Conservation (phyloP, 1,140 invertebrate species). For the Eumeta japonica region DNA sequence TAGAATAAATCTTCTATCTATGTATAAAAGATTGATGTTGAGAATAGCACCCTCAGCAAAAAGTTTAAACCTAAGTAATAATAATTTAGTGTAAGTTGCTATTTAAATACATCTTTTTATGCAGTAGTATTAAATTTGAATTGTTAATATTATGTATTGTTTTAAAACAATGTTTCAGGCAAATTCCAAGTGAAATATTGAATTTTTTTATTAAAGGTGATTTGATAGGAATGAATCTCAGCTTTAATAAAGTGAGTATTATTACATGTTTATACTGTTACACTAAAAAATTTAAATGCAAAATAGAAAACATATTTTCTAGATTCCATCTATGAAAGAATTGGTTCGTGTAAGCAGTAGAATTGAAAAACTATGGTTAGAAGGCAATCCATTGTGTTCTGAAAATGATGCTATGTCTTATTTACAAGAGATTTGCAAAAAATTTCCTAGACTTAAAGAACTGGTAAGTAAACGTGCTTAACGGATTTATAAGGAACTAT, state of each 20-base stretch:
- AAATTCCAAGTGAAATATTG: constrained; percentile 32
- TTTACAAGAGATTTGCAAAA: constrained; percentile 29
- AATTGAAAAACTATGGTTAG: constrained; percentile 40
- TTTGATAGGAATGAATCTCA: constrained; percentile 34
- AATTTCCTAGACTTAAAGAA: constrained; percentile 40
- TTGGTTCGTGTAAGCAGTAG: constrained; percentile 37
- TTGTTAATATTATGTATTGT: constrained; percentile 6
- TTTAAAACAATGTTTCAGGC: constrained; percentile 29
- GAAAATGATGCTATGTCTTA: constrained; percentile 25
- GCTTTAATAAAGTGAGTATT: constrained; percentile 39
- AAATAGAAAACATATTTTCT: constrained; percentile 12
- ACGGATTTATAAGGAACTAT: no score
- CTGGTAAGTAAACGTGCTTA: constrained; percentile 39
- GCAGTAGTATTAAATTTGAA: no score
- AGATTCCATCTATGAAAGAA: constrained; percentile 34
- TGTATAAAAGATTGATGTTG: constrained; percentile 43
- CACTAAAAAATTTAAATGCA: background rate
- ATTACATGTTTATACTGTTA: constrained; percentile 1
- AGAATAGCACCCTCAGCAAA: constrained; percentile 38
- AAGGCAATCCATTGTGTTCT: constrained; percentile 41
- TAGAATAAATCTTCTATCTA: constrained; percentile 25
- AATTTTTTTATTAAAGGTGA: constrained; percentile 47
- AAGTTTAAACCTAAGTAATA: constrained; percentile 34
- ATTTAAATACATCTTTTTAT: no score
- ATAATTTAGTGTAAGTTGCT: constrained; percentile 32